A percentile compares a stretch with the other conserved stretches of the same genome.
phyloP scores from a whole-genome alignment of 2,113 vertebrate genomes.

The Stictonetta naevosa region DNA sequence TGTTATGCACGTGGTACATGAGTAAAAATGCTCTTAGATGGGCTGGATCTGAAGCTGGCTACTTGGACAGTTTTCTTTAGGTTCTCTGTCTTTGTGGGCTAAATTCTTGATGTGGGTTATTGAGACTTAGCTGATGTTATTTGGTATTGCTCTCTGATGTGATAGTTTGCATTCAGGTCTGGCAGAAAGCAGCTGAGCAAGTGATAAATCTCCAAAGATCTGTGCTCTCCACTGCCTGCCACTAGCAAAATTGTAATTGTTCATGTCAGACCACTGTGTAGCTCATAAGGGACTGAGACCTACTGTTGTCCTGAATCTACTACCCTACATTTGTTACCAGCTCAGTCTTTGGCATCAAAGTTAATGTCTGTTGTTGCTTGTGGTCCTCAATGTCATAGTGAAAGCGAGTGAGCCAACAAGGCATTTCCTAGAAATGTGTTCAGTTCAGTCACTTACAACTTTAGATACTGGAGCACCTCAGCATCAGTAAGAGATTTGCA shows the following conservation, averaged over 20 bases:
- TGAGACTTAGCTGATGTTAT: neutral
- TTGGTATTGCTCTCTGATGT: neutral
- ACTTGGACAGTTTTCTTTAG: neutral
- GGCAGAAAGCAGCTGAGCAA: conserved; percentile 1
- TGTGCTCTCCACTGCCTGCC: neutral
- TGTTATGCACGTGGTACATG: neutral
- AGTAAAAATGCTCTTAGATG: neutral
- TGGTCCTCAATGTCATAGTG: accelerated
- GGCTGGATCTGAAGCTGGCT: neutral
- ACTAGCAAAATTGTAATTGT: neutral
- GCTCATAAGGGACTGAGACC: neutral
- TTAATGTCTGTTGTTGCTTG: neutral
- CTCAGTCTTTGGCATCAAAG: neutral
- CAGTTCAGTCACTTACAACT: neutral
- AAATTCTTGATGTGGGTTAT: neutral
- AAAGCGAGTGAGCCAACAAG: neutral
- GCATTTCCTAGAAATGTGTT: neutral
- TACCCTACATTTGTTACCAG: neutral
- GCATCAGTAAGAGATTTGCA: neutral
- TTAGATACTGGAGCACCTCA: neutral
- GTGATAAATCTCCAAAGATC: neutral
- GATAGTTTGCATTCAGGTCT: neutral
- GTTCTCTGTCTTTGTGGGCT: neutral
- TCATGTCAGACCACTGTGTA: neutral
- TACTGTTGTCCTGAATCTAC: neutral